Evolutionary conservation across 1,140 invertebrate genomes (phyloP), one percentile per base, ranked within the genome.

Genomic region (Potamilus streckersoni): DNA sequence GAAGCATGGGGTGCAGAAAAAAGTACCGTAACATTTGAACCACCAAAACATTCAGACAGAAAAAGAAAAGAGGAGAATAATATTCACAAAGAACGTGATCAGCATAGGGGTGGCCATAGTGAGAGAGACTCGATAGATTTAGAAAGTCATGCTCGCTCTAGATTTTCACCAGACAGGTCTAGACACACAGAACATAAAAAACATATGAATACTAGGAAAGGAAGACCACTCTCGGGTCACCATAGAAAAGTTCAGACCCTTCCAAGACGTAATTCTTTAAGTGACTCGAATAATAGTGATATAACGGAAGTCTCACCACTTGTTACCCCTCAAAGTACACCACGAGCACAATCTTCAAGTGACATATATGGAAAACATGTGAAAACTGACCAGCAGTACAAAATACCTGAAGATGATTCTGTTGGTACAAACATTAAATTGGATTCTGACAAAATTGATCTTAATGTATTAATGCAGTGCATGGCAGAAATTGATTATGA

Each of bases 291-390:
- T 67, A 77, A 87, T 65, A 89, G 86, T 84, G 88, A 88, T 74
- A 86, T 87, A 62, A 89, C 88, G 19, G 87, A 88, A 79, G 88
- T 89, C 15, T 89, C 88, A 27, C 87, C 88, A 14, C 65, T 82
- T 86, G 58, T 75, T 72, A 65, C 87, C 85, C 38, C 65, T 31
- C 57, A 77, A 38, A 27, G 27, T 5, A 77, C 64, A n/a, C 85
- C 86, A 23, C 73, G 73, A 13, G 77, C 69, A 73, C 31, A 20
- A 59, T 20, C 27, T 55, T 76, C 60, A 63, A 69, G 64, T 63
- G 63, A 70, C 15, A 72, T 59, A 23, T n/a, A 61, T 14, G 61
- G 58, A 59, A 71, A 66, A 58, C 58, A 77, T 17, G 76, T 78
- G 69, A 76, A 70, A 63, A 57, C 69, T 27, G 78, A 74, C 69